phyloP scores from a whole-genome alignment of 2,113 vertebrate species.

The Ophthalmolycus amberensis region DNA sequence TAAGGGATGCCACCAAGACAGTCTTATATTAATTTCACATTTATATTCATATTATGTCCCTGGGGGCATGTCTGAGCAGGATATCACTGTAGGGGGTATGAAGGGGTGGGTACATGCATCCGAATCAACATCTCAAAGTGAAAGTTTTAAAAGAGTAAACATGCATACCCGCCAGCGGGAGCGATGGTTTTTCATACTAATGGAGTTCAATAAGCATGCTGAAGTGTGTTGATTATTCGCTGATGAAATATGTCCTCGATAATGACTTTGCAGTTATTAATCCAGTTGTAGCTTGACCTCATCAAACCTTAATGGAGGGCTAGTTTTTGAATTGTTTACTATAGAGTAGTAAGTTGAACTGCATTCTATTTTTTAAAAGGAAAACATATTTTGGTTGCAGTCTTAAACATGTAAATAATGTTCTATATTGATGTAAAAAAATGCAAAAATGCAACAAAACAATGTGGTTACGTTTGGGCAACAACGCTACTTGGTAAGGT shows the following conservation, averaged over 20 bases:
- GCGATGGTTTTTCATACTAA: constrained; percentile 31
- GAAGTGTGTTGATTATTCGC: constrained; percentile 9
- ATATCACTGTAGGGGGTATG: constrained; percentile 51
- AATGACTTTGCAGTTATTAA: constrained; percentile 10
- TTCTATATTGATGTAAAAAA: too few relatives aligned
- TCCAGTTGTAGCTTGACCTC: background rate
- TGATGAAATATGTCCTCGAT: background rate
- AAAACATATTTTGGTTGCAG: too few relatives aligned
- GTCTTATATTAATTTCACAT: constrained; percentile 69
- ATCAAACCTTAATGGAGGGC: background rate
- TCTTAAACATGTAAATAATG: too few relatives aligned
- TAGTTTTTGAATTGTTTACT: background rate
- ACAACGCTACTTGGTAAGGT: background rate
- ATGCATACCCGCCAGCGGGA: constrained; percentile 25
- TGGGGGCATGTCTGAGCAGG: constrained; percentile 66
- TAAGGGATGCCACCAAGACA: constrained; percentile 37
- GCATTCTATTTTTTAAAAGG: too few relatives aligned
- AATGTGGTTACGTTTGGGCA: background rate
- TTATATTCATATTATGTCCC: constrained; percentile 60
- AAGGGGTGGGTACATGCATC: constrained; percentile 42
- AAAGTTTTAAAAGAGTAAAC: constrained; percentile 56
- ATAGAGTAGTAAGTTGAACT: too few relatives aligned
- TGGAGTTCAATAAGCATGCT: constrained; percentile 23
- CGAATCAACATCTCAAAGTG: constrained; percentile 67
- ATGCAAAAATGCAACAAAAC: too few relatives aligned